A percentile compares a stretch with the other conserved stretches of the same genome.
phyloP scores from a whole-genome alignment of 2,113 vertebrate species.

The Etheostoma spectabile region DNA sequence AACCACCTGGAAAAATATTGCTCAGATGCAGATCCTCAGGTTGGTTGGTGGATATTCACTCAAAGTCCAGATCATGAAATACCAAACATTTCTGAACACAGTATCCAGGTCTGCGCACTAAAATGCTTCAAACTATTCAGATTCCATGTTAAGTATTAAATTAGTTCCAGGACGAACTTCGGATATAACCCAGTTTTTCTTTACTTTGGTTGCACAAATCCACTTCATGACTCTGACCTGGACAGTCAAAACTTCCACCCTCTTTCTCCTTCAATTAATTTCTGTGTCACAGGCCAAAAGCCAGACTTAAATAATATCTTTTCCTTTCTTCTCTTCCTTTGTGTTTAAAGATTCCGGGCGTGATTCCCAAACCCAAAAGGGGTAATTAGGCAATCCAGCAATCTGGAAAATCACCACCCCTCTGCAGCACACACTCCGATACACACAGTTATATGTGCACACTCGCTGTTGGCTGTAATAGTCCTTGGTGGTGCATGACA shows the following conservation, averaged over 20 bases:
- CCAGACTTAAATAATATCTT: constrained; percentile 42
- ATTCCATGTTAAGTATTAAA: constrained; percentile 30
- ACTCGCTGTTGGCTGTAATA: constrained; percentile 29
- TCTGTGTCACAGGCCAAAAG: constrained; percentile 24
- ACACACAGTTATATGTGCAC: constrained; percentile 12
- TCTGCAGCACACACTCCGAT: constrained; percentile 15
- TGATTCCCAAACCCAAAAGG: constrained; percentile 67
- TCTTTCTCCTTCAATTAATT: constrained; percentile 48
- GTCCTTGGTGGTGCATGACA: constrained; percentile 25
- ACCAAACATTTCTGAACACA: constrained; percentile 26
- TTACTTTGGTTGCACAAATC: constrained; percentile 27
- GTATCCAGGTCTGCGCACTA: background rate
- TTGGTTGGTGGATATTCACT: background rate
- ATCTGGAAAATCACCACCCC: constrained; percentile 66
- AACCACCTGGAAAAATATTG: constrained; percentile 3
- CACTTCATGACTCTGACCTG: constrained; percentile 46
- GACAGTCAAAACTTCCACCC: constrained; percentile 30
- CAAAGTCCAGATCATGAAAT: constrained; percentile 5
- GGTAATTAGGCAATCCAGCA: constrained; percentile 69
- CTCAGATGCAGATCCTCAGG: constrained; percentile 22
- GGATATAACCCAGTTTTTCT: constrained; percentile 24
- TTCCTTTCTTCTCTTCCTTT: constrained; percentile 47
- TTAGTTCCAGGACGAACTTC: constrained; percentile 42
- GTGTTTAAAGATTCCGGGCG: constrained; percentile 54
- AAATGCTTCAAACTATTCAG: constrained; percentile 29